Conservation (phyloP, 2,797 vertebrate species). For the Lophius americanus region DNA sequence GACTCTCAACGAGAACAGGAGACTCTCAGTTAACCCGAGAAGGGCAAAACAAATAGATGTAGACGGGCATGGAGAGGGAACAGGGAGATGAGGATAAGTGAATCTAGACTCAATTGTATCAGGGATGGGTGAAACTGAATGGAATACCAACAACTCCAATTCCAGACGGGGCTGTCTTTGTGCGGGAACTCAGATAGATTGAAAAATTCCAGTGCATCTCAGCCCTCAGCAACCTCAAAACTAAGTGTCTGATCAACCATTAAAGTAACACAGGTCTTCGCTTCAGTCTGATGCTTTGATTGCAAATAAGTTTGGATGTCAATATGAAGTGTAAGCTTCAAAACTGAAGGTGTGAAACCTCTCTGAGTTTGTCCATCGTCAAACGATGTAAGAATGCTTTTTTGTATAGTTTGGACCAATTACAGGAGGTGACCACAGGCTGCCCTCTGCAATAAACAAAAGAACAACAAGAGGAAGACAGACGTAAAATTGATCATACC, state of each 20-base stretch:
- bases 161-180: slow-evolving; percentile 39
- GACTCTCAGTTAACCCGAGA: slow-evolving; percentile 43
- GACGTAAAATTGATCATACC: too few species aligned
- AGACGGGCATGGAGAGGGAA: slow-evolving; percentile 25
- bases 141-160: slow-evolving; percentile 47
- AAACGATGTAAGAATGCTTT: too few species aligned
- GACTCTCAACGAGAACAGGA: slow-evolving; percentile 31
- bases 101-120: slow-evolving; percentile 36
- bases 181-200: slow-evolving; percentile 44
- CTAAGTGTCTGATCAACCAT: slow-evolving; percentile 51
- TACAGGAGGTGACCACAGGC: too few species aligned
- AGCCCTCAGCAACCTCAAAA: slow-evolving; percentile 7
- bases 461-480: too few species aligned
- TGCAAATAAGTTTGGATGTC: slow-evolving; percentile 40
- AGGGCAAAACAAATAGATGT: slow-evolving; percentile 44
- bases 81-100: slow-evolving; percentile 50
- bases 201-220: slow-evolving; percentile 23
- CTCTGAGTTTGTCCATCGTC: too few species aligned
- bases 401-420: too few species aligned
- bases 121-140: slow-evolving; percentile 48
- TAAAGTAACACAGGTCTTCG: slow-evolving; percentile 23
- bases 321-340: slow-evolving; percentile 28
- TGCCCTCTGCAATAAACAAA: too few species aligned
- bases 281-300: slow-evolving; percentile 49
- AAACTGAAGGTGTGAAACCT: not conserved